A percentile compares a stretch with the other conserved stretches of the same genome.
These are phyloP conservation scores for Tetragonisca angustula DNA, from an alignment of 2,888 invertebrate genomes.

Conservation along the genomic window DNA sequence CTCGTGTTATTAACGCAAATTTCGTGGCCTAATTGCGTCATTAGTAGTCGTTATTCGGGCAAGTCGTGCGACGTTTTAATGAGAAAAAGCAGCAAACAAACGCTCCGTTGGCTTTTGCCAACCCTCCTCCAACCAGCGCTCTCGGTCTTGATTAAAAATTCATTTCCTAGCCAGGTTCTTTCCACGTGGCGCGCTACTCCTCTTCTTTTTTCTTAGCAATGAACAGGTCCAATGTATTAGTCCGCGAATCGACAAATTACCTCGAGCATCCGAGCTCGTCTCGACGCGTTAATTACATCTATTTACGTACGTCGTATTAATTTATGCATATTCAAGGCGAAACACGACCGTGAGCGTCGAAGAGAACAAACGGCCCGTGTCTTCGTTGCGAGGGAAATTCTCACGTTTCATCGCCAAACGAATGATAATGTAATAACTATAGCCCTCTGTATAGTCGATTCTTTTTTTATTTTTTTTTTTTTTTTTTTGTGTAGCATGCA, in stretches of 20 bases:
- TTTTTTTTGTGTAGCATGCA: no score
- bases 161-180: neutral
- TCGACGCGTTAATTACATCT: neutral
- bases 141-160: conserved; percentile 20
- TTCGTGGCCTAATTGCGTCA: conserved; percentile 40
- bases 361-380: neutral
- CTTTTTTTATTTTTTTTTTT: neutral
- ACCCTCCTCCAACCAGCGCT: neutral
- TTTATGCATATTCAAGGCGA: neutral
- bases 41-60: conserved; percentile 45
- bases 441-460: neutral
- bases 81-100: conserved; percentile 33
- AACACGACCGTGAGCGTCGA: neutral
- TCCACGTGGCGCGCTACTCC: neutral
- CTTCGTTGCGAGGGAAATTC: neutral
- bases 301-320: conserved; percentile 16
- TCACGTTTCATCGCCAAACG: neutral
- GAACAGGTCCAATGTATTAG: neutral
- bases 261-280: no score
- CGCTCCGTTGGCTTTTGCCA: conserved; percentile 12
- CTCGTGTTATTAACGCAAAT: conserved; percentile 43
- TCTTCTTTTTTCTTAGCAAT: neutral
- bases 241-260: neutral
- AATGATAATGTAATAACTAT: neutral
- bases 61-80: conserved; percentile 35